Conservation (phyloP, 2,797 vertebrate species). For the Merluccius polli region DNA sequence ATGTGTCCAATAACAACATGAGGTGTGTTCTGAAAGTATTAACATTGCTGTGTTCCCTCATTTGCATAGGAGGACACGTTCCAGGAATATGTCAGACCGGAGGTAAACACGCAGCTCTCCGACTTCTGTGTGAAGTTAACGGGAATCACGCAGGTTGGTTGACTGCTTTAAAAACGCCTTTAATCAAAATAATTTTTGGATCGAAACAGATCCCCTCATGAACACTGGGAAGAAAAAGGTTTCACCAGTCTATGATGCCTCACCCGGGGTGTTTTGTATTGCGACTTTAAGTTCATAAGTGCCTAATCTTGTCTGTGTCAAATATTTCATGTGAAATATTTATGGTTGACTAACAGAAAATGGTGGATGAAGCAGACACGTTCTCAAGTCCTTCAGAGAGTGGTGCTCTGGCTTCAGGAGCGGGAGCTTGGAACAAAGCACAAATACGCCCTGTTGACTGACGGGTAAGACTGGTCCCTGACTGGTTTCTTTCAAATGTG, state of each 20-base stretch:
- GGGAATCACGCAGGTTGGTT: constrained; percentile 91
- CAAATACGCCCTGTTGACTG: constrained; percentile 91
- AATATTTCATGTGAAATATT: neutral
- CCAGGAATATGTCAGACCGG: constrained; percentile 91
- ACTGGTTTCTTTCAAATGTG: too few relatives aligned
- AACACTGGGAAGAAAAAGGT: too few relatives aligned
- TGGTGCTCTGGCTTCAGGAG: constrained; percentile 88
- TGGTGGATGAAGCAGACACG: constrained; percentile 84
- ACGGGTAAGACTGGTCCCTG: constrained; percentile 76
- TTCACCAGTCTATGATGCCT: neutral
- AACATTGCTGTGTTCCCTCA: neutral
- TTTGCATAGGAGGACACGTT: constrained; percentile 85
- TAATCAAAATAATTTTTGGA: neutral
- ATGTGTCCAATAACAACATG: neutral
- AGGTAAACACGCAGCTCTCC: constrained; percentile 86
- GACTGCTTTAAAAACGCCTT: too few relatives aligned
- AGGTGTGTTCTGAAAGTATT: neutral
- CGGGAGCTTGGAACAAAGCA: constrained; percentile 92
- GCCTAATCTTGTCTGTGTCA: neutral
- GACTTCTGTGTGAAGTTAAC: constrained; percentile 91
- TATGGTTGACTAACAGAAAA: constrained; percentile 69
- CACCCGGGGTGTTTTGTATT: too few relatives aligned
- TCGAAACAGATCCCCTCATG: neutral
- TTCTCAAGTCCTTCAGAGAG: constrained; percentile 84
- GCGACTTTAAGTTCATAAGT: too few relatives aligned